Conservation (phyloP, 2,888 invertebrate genomes). For the Thelaira solivaga region DNA sequence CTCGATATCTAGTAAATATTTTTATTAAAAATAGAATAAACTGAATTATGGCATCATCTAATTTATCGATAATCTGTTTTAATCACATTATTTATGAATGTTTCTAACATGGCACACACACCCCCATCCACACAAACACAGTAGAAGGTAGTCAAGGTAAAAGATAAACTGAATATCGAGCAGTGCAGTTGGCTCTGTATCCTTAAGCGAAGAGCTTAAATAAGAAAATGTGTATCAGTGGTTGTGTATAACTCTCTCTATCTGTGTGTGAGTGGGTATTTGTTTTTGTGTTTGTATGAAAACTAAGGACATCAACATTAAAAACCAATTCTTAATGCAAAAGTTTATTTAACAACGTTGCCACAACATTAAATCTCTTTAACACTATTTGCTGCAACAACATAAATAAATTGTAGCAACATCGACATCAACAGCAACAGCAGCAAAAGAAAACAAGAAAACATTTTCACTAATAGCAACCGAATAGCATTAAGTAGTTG, state of each 20-base stretch:
- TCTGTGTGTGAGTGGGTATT: background rate
- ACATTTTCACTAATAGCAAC: constrained; percentile 5
- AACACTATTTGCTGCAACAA: constrained; percentile 37
- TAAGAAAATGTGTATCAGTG: no score
- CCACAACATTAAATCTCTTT: constrained; percentile 56
- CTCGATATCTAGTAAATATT: constrained; percentile 2
- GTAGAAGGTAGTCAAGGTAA: background rate
- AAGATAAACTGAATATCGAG: background rate
- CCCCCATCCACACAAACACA: background rate
- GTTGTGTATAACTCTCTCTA: no score
- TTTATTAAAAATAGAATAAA: constrained; percentile 1
- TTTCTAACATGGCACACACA: background rate
- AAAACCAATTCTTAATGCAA: constrained; percentile 43
- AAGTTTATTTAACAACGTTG: constrained; percentile 46
- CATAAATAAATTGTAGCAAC: background rate
- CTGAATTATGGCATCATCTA: constrained; percentile 26
- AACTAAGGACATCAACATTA: constrained; percentile 19
- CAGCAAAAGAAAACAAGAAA: no score
- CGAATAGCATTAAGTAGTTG: background rate
- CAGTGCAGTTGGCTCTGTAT: no score
- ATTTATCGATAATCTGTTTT: constrained; percentile 44
- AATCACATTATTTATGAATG: constrained; percentile 52
- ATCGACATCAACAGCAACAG: no score
- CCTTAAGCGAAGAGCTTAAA: no score
- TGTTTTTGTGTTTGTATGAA: background rate